Evolutionary conservation across 1,140 invertebrate species (phyloP), one percentile per base, ranked within the genome.

Genomic region (Artemia franciscana): DNA sequence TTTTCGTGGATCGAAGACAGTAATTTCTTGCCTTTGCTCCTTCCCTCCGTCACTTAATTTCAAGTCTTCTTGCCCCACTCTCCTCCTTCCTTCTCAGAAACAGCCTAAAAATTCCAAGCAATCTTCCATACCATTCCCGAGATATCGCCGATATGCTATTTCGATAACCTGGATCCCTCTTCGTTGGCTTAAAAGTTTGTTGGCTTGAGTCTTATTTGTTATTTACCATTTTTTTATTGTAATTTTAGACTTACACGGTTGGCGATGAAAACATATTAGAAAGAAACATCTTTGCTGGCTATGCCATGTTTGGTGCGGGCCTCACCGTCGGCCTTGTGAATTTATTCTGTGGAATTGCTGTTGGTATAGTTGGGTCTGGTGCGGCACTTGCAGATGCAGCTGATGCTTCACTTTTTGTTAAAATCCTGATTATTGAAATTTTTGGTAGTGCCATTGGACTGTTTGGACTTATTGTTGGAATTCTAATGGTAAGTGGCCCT

Each of bases 351-450:
- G 93, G 93, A 66, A 84, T 96, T 66, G 85, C 89, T 69, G 92
- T 98, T 25, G 93, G 93, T 24, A 86, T 96, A 69, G 91, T 98
- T 59, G 75, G 85, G 18, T 95, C 91, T 39, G 91, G 92, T 66
- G 93, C 93, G 62, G 93, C 93, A 23, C 77, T 98, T 2, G 84
- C 93, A 62, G 93, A 98, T 78, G 93, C 93, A 61, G 91, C 91
- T 15, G 94, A 96, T 74, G 81, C 89, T 12, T 81, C 84, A 2
- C 80, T 97, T 4, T 98, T 98, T 71, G 92, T 98, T 12, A 95
- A 95, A 74, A 93, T 98, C 73, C 79, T 98, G 5, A 95, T 98
- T 72, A 85, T 98, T 57, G 93, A 98, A 78, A 98, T 97, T 73
- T 98, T 98, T 74, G 93, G 90, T 23, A 92, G 88, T 71, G 93